Conservation (phyloP, 2,797 vertebrate genomes). For the Tachyglossus aculeatus region DNA sequence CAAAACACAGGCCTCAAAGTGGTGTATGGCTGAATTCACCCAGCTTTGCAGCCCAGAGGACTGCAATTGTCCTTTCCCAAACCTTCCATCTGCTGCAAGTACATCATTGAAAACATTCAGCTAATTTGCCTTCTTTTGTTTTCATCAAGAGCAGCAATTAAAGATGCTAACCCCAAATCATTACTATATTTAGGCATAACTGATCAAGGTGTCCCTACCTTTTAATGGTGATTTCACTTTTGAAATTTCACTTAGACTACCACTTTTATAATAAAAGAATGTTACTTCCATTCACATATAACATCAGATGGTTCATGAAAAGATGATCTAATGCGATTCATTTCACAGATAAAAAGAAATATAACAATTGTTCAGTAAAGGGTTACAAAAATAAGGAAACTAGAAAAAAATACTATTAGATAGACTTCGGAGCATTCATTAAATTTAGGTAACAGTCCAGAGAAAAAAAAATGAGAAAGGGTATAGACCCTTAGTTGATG, state of each 20-base stretch:
- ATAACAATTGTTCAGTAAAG: no score
- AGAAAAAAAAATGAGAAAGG: background rate
- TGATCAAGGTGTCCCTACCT: background rate
- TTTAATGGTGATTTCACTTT: background rate
- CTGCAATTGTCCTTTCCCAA: conserved; percentile 11
- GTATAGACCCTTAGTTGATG: background rate
- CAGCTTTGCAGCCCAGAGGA: background rate
- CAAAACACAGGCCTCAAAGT: conserved; percentile 32
- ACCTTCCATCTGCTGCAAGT: conserved; percentile 7
- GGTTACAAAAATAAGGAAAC: conserved; percentile 6
- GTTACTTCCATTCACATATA: no score
- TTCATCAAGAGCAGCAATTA: no score
- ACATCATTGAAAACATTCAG: conserved; percentile 2
- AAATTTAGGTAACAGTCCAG: background rate
- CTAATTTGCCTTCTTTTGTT: background rate
- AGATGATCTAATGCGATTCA: background rate
- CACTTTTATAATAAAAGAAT: background rate
- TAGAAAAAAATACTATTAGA: background rate
- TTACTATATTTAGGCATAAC: background rate
- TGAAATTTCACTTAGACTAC: background rate
- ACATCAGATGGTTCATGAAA: background rate
- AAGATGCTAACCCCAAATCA: background rate
- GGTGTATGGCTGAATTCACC: conserved; percentile 17
- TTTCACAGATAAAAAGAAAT: background rate
- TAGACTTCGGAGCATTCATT: background rate